phyloP scores from a whole-genome alignment of 2,797 vertebrate genomes.

The Galago senegalensis region DNA sequence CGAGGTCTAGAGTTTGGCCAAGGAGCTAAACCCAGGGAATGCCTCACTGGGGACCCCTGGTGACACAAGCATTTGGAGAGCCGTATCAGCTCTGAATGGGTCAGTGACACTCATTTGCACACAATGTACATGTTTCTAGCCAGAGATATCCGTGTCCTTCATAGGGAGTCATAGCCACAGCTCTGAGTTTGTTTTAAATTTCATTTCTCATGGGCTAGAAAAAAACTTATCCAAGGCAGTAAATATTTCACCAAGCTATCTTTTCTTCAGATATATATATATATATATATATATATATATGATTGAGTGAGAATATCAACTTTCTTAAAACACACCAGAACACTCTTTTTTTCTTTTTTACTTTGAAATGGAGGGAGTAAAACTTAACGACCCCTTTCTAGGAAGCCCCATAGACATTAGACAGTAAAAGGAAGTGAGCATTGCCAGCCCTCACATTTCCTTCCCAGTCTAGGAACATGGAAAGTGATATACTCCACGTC shows the following conservation, averaged over 20 bases:
- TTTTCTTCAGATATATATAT: background rate
- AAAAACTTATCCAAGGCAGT: background rate
- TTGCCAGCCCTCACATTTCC: background rate
- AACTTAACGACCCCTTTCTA: background rate
- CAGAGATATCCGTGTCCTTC: background rate
- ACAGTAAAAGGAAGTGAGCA: background rate
- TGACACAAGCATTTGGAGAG: background rate
- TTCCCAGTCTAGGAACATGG: background rate
- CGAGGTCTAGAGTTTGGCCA: background rate
- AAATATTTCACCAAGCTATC: slow-evolving; percentile 39
- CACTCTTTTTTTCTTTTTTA: background rate
- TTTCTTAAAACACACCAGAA: slow-evolving; percentile 34
- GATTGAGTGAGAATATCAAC: background rate
- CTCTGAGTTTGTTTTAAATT: slow-evolving; percentile 33
- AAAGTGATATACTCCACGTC: background rate
- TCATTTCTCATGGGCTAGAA: background rate
- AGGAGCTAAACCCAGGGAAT: background rate
- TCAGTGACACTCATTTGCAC: background rate
- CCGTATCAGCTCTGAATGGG: background rate
- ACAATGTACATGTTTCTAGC: background rate
- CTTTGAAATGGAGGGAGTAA: slow-evolving; percentile 15
- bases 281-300: background rate
- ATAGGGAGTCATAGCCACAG: background rate
- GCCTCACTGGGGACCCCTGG: background rate
- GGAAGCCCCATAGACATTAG: background rate